Percentiles rank a stretch among this genome's conserved stretches.
Conservation (phyloP, 2,888 invertebrate genomes). For the Myathropa florea region DNA sequence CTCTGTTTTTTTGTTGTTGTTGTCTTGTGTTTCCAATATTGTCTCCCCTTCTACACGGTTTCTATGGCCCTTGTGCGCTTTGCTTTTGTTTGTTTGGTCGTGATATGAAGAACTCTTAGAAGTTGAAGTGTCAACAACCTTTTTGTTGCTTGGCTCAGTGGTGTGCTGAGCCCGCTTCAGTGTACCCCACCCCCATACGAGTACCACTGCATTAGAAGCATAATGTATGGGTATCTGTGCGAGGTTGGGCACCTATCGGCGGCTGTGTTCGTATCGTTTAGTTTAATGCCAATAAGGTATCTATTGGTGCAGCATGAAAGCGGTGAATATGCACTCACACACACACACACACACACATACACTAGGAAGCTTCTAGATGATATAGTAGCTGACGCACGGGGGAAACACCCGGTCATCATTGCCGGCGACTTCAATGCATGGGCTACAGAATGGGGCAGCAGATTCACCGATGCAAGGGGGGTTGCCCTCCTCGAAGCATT, state of each 20-base stretch:
- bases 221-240: not conserved
- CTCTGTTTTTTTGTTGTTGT: conserved; percentile 16
- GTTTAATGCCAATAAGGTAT: not conserved
- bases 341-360: not conserved
- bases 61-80: conserved; percentile 1
- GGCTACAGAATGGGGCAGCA: no score
- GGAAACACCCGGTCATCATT: no score
- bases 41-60: conserved; percentile 39
- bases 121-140: conserved; percentile 70
- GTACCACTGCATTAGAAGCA: conserved; percentile 9
- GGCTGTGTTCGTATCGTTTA: not conserved
- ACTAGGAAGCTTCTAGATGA: no score
- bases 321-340: not conserved
- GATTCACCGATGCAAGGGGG: no score
- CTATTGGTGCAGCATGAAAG: conserved; percentile 29
- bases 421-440: no score
- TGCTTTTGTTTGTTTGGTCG: conserved; percentile 21
- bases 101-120: conserved; percentile 44
- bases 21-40: conserved; percentile 43
- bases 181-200: conserved; percentile 24
- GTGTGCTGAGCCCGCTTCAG: conserved; percentile 26
- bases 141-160: conserved; percentile 30
- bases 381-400: no score
- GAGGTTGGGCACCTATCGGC: conserved; percentile 5
- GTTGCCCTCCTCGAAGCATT: no score